Evolutionary conservation across 1,140 invertebrate species (phyloP).

Genomic region (Cyclargus thomasi): DNA sequence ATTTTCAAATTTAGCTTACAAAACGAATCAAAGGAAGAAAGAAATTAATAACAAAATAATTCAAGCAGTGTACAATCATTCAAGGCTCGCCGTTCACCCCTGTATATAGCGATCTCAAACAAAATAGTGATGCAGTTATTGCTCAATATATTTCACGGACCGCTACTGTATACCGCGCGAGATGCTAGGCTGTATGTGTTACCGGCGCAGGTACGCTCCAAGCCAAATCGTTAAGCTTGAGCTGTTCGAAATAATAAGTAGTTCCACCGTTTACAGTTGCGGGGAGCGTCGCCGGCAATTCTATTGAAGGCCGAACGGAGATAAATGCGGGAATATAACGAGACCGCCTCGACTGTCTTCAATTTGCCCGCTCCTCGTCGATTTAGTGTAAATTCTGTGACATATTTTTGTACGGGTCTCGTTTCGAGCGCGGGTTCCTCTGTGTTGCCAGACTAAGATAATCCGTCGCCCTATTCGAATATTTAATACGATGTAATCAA

Average conservation of each 20-base stretch:
- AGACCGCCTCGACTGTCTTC: slow-evolving; percentile 66
- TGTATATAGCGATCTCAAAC: neutral
- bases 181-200: neutral
- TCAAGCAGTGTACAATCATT: too few species aligned
- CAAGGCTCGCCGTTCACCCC: too few species aligned
- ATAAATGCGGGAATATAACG: slow-evolving; percentile 69
- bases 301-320: slow-evolving; percentile 69
- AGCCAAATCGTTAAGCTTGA: slow-evolving; percentile 61
- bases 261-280: slow-evolving; percentile 63
- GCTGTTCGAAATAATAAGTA: slow-evolving; percentile 70
- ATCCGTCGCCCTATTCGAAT: neutral
- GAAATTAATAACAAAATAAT: too few species aligned
- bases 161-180: neutral
- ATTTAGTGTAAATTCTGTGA: slow-evolving; percentile 59
- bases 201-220: slow-evolving; percentile 48
- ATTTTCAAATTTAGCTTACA: too few species aligned
- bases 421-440: neutral
- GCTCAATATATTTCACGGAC: neutral
- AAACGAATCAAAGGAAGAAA: too few species aligned
- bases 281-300: slow-evolving; percentile 65
- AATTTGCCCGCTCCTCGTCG: slow-evolving; percentile 58
- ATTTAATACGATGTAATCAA: neutral
- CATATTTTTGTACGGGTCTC: slow-evolving; percentile 33
- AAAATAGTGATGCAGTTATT: neutral
- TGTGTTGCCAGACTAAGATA: neutral